Evolutionary conservation across 2,888 invertebrate species (phyloP), one percentile per base, ranked within the genome.

Genomic region (Plagiodera versicolora): DNA sequence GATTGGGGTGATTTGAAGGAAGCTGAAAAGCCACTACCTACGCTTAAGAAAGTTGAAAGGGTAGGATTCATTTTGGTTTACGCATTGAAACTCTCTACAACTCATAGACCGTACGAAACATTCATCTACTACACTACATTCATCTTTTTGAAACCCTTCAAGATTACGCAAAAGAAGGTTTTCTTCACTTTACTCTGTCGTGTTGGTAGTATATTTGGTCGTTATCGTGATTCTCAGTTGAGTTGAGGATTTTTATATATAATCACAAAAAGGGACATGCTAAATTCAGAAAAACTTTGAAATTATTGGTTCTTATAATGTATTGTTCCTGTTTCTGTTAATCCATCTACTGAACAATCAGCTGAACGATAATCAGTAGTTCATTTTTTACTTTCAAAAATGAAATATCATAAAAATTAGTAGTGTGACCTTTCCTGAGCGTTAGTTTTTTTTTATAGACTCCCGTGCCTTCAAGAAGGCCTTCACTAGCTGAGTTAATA

Each of bases 1-100:
- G 94, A 97, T 79, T 95, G 93, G 89, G 94, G 94, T 70, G 92
- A 95, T 73, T 86, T 98, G 62, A 97, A 97, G 81, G 94, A 95
- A 82, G 87, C 87, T 17, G 95, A 95, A 77, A 92, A 92, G 80
- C 94, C 92, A 66, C 83, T 89, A 72, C 93, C 94, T 68, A 86
- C 90, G 48, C 86, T 95, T 72, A 94, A 95, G 82, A 94, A 95
- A 86, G 94, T 94, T 63, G 95, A 95, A 85, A 93, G 88, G 92
- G 95, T 95, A 63, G 69, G 68, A 67, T 39, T 50, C 32, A 24
- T 5, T 45, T 9, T 8, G n/a, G 16, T 45, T n/a, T 45, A 6
- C 2, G 2, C 11, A 10, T 2, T 2, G 3, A 11, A 32, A 32
- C 11, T 32, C 2, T 16, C 16, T 8, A 45, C 14, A 16, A 45